Evolutionary conservation across 2,113 vertebrate species (phyloP).

Genomic region (Epinephelus moara): DNA sequence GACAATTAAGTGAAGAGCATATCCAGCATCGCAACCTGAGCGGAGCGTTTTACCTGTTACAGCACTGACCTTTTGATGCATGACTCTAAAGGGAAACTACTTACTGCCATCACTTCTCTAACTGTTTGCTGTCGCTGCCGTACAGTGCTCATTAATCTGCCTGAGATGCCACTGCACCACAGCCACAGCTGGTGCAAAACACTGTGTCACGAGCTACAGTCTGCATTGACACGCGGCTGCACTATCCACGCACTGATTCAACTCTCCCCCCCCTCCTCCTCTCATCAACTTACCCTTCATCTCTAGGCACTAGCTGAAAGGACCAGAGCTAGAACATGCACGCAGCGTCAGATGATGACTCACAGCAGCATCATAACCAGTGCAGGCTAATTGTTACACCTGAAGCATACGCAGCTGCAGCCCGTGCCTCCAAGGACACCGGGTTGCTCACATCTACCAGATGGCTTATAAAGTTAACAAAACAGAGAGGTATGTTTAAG

Average conservation of each 20-base stretch:
- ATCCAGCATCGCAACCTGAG: background rate
- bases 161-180: slow-evolving; percentile 78
- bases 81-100: slow-evolving; percentile 15
- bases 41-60: slow-evolving; percentile 18
- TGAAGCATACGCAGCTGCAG: slow-evolving; percentile 61
- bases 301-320: slow-evolving; percentile 37
- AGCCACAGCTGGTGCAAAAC: slow-evolving; percentile 68
- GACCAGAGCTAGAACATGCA: slow-evolving; percentile 55
- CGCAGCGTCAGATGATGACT: slow-evolving; percentile 67
- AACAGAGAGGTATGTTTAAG: slow-evolving; percentile 17
- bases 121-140: slow-evolving; percentile 35
- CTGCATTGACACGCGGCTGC: slow-evolving; percentile 70
- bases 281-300: slow-evolving; percentile 22
- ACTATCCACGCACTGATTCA: slow-evolving; percentile 35
- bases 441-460: slow-evolving; percentile 35
- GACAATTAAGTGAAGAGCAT: background rate
- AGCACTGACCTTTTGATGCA: slow-evolving; percentile 8
- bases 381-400: slow-evolving; percentile 61
- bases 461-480: slow-evolving; percentile 54
- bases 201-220: slow-evolving; percentile 74
- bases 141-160: slow-evolving; percentile 67
- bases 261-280: background rate
- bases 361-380: slow-evolving; percentile 48
- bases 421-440: slow-evolving; percentile 62
- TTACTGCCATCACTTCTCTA: slow-evolving; percentile 29